These are phyloP conservation scores for Cossypha polioptera DNA, from an alignment of 2,797 vertebrate genomes.

Conservation along the genomic window DNA sequence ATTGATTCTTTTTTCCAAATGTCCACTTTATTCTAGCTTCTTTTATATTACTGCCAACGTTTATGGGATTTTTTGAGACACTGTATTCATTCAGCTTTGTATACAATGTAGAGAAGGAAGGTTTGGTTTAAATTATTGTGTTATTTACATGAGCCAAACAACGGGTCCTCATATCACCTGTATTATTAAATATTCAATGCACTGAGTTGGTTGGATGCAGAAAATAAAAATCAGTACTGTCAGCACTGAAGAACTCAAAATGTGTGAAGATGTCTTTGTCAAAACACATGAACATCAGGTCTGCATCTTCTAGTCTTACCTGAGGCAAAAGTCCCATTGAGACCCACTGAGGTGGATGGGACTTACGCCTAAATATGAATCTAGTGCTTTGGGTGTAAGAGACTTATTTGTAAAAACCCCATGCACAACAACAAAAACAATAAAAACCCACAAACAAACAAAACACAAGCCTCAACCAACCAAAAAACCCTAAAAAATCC, in stretches of 20 bases:
- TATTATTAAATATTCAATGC: neutral
- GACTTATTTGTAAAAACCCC: neutral
- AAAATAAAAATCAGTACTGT: neutral
- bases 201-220: neutral
- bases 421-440: neutral
- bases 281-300: neutral
- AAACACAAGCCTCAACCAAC: neutral
- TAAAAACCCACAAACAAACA: neutral
- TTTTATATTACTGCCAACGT: neutral
- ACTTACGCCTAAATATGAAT: neutral
- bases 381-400: neutral
- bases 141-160: neutral
- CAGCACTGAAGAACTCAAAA: neutral
- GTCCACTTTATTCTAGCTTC: neutral
- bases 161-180: neutral
- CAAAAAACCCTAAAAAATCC: rapidly evolving
- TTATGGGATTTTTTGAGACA: neutral
- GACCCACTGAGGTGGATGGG: neutral
- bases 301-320: neutral
- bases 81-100: neutral
- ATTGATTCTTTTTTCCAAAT: rapidly evolving
- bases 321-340: neutral
- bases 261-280: neutral
- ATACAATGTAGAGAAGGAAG: neutral
- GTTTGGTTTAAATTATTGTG: neutral